phyloP scores from a whole-genome alignment of 2,797 vertebrate genomes.

The Gymnocypris eckloni region DNA sequence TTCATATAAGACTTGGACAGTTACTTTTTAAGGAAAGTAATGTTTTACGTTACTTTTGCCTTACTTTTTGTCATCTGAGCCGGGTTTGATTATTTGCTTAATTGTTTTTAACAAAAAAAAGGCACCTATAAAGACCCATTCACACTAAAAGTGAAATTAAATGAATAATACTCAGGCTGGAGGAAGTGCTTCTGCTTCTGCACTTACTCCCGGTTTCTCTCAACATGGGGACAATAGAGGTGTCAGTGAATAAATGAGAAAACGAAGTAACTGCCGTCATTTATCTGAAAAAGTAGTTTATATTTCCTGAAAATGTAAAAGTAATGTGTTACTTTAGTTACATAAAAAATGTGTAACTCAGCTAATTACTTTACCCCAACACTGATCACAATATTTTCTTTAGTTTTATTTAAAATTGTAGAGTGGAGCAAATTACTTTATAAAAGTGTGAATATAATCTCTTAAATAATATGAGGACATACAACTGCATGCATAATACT shows the following conservation, averaged over 20 bases:
- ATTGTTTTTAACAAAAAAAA: background rate
- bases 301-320: too few relatives aligned
- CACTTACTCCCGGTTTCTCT: too few relatives aligned
- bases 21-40: background rate
- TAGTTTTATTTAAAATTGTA: background rate
- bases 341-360: too few relatives aligned
- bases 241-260: too few relatives aligned
- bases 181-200: background rate
- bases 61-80: background rate
- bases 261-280: too few relatives aligned
- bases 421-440: background rate
- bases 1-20: background rate
- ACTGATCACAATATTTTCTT: background rate
- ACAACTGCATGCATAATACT: background rate
- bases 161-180: background rate
- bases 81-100: background rate
- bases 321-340: too few relatives aligned
- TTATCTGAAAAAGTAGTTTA: too few relatives aligned
- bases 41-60: background rate
- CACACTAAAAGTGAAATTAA: background rate
- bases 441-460: background rate
- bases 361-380: background rate
- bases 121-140: background rate
- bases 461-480: background rate
- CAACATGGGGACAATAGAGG: too few relatives aligned